Evolutionary conservation across 2,888 invertebrate species (phyloP).

Genomic region (Callimorpha dominula): DNA sequence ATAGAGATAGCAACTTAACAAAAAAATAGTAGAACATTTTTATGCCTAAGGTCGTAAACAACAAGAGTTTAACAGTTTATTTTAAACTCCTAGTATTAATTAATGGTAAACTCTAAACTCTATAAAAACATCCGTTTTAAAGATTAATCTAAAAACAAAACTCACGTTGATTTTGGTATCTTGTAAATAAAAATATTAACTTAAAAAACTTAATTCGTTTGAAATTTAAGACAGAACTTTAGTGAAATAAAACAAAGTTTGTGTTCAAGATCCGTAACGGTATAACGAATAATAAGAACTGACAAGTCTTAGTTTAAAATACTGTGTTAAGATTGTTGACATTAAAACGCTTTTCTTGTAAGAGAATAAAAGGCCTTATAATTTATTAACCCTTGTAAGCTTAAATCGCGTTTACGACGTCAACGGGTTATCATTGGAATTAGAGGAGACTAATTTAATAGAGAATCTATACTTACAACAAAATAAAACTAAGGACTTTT

Average conservation of each 20-base stretch:
- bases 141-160: too few species aligned
- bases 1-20: not conserved
- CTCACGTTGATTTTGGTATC: not conserved
- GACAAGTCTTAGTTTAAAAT: not conserved
- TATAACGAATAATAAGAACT: not conserved
- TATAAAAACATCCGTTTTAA: too few species aligned
- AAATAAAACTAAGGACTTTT: too few species aligned
- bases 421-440: not conserved
- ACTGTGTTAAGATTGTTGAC: not conserved
- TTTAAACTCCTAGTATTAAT: too few species aligned
- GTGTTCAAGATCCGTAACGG: not conserved
- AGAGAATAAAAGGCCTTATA: not conserved
- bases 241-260: not conserved
- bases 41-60: too few species aligned
- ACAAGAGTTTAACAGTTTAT: too few species aligned
- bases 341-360: conserved; percentile 2
- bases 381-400: conserved; percentile 1
- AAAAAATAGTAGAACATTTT: too few species aligned
- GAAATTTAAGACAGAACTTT: not conserved
- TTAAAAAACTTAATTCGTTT: not conserved
- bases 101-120: too few species aligned
- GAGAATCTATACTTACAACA: not conserved
- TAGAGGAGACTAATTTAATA: not conserved
- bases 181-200: not conserved
- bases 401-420: not conserved